phyloP scores from a whole-genome alignment of 2,797 vertebrate genomes.

The Labeo calbasu region DNA sequence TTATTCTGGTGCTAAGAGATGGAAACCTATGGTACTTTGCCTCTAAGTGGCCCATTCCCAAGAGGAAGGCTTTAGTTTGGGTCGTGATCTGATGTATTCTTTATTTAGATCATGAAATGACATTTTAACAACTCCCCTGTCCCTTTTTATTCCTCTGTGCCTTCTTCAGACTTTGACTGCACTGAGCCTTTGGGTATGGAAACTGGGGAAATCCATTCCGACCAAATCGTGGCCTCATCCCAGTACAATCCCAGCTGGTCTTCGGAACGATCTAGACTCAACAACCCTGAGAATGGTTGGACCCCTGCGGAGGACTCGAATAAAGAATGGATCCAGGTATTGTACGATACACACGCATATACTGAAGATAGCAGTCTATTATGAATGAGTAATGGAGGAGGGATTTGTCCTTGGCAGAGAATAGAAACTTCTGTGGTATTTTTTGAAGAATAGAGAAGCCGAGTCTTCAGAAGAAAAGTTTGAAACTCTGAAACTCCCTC shows the following conservation, averaged over 20 bases:
- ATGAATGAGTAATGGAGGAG: conserved; percentile 50
- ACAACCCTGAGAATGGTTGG: conserved; percentile 97
- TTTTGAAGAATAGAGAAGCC: conserved; percentile 4
- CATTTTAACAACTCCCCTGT: not conserved
- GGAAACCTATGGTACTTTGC: conserved; percentile 39
- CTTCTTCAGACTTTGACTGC: conserved; percentile 88
- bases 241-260: conserved; percentile 95
- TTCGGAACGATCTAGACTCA: conserved; percentile 91
- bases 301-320: conserved; percentile 91
- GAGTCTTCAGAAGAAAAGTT: not conserved
- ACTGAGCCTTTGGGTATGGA: conserved; percentile 94
- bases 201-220: conserved; percentile 92
- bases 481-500: conserved; percentile 12
- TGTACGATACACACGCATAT: not conserved
- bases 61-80: conserved; percentile 11
- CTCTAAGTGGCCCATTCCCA: conserved; percentile 28
- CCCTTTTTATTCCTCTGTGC: conserved; percentile 10
- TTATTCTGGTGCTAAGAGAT: conserved; percentile 53
- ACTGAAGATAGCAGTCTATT: conserved; percentile 28
- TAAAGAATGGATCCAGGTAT: conserved; percentile 98
- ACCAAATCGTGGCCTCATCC: conserved; percentile 93
- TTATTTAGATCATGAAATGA: conserved; percentile 46
- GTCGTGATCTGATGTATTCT: conserved; percentile 45
- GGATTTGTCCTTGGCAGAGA: conserved; percentile 33
- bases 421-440: conserved; percentile 22